Base-by-base conservation (phyloP, 2,888 invertebrate genomes). In the Agonum fuliginosum region DNA sequence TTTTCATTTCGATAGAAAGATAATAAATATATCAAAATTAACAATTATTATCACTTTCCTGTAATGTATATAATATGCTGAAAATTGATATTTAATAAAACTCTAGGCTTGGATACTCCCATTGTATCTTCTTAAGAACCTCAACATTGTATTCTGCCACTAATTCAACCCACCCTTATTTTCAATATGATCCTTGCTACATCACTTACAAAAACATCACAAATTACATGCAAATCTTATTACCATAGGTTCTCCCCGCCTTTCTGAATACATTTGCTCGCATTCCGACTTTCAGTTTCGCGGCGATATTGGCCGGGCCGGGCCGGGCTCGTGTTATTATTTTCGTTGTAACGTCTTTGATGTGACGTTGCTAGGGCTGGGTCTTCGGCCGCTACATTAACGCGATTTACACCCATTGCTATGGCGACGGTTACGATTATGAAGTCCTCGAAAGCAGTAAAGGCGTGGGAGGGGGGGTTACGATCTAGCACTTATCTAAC, bases 401-500 rank as follows among this genome's bases (percentile, higher is more conserved):
- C 62, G 46, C 62, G 65, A 74, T 65, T 74, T 74, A 74, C 62
- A 62, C 46, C 46, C 65, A 43, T 58, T 41, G 20, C 65, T 62
- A 65, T 30, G 43, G 41, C 46, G 65, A 65, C 62, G 65, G 74
- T 46, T 74, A 74, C 74, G 74, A 74, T 74, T 74, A 74, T 74
- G 74, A 74, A 74, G 58, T 62, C 58, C 19, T 17, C 20, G 69
- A 4, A 3, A 12, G 12, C 34, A 8, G 65, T 19, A 30, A 8
- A 5, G 37, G 41, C 8, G 37, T 51, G 19, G 20, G 12, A 24
- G 51, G 43, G 4, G 8, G 14, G 24, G 70, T 73, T 20, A 73
- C 73, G 54, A 62, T 74, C 20, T 74, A 74, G 65, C 74, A 58
- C 71, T 73, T 73, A 74, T 74, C 71, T 71, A 70, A 70, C 70